Conservation (phyloP, 2,113 vertebrate genomes). For the Pelusios castaneus region DNA sequence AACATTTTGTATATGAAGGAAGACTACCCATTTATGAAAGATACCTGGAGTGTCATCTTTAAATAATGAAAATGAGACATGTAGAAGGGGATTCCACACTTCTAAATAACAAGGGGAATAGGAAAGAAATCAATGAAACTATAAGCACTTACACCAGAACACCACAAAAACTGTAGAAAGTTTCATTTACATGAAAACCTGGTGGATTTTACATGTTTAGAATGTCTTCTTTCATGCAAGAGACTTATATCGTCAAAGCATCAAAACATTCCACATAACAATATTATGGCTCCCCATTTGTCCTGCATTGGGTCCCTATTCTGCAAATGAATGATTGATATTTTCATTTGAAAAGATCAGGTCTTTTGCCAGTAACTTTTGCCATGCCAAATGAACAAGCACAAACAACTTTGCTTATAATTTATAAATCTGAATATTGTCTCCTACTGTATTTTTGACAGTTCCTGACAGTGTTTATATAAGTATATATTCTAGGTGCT, state of each 20-base stretch:
- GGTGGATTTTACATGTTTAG: background rate
- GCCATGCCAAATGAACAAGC: background rate
- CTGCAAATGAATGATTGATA: background rate
- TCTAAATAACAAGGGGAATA: background rate
- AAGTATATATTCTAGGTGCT: background rate
- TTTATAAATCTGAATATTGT: constrained; percentile 10
- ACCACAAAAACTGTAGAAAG: background rate
- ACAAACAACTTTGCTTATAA: background rate
- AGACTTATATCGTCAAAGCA: background rate
- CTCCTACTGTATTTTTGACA: background rate
- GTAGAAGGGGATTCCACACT: background rate
- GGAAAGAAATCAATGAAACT: background rate
- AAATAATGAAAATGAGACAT: background rate
- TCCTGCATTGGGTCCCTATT: background rate
- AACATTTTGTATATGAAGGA: background rate
- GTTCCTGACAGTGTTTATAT: background rate
- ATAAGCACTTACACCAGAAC: background rate
- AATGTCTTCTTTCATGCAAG: background rate
- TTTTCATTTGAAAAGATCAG: background rate
- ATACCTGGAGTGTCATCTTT: background rate
- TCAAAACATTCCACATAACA: background rate
- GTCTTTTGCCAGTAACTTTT: background rate
- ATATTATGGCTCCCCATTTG: background rate
- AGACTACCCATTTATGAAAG: background rate
- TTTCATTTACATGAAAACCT: background rate